phyloP scores from a whole-genome alignment of 2,888 invertebrate genomes.

The Drosophila histrio region DNA sequence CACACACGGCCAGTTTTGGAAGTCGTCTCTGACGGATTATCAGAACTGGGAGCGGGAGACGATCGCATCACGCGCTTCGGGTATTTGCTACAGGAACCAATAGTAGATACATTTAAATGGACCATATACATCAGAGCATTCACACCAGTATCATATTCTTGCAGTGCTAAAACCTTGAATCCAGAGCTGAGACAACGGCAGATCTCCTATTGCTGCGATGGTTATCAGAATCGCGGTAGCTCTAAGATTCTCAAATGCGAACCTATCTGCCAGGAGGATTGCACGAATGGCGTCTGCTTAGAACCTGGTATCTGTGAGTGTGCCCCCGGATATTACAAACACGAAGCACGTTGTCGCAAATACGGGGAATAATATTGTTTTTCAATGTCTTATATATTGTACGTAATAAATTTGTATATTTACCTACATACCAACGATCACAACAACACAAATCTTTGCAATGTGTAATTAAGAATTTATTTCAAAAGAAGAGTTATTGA shows the following conservation, averaged over 20 bases:
- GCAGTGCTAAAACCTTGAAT: slow-evolving; percentile 64
- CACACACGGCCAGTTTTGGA: slow-evolving; percentile 74
- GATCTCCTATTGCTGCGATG: slow-evolving; percentile 89
- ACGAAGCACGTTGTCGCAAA: slow-evolving; percentile 41
- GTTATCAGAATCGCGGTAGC: slow-evolving; percentile 86
- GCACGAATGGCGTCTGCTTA: slow-evolving; percentile 85
- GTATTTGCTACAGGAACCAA: slow-evolving; percentile 82
- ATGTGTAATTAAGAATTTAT: not conserved
- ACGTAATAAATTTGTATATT: not conserved
- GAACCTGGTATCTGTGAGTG: slow-evolving; percentile 83
- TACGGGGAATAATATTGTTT: slow-evolving; percentile 35
- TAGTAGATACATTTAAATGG: slow-evolving; percentile 68
- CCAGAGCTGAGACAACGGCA: slow-evolving; percentile 85
- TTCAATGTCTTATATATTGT: not conserved
- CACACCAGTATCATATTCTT: slow-evolving; percentile 6
- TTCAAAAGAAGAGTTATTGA: too few species aligned
- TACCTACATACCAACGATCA: not conserved
- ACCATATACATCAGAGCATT: not conserved
- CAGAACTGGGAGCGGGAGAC: slow-evolving; percentile 70
- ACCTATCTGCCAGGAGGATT: slow-evolving; percentile 84
- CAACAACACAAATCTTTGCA: not conserved
- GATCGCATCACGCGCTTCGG: slow-evolving; percentile 67
- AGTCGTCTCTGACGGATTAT: slow-evolving; percentile 31
- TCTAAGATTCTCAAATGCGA: slow-evolving; percentile 84
- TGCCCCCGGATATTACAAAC: slow-evolving; percentile 65